Evolutionary conservation across 2,797 vertebrate species (phyloP).

Genomic region (Hippopotamyrus pictus): DNA sequence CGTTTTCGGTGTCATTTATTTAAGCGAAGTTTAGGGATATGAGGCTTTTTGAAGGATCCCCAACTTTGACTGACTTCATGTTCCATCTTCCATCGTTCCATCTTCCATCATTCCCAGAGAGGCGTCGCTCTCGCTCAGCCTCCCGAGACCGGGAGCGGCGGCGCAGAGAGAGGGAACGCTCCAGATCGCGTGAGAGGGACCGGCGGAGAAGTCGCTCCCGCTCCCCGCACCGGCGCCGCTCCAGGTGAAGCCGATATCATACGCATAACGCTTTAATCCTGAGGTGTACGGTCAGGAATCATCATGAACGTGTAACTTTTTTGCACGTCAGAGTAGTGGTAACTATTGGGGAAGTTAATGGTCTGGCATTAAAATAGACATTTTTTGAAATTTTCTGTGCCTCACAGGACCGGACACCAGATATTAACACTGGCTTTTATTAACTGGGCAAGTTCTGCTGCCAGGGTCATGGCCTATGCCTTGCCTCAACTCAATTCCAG

Average conservation of each 20-base stretch:
- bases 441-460: background rate
- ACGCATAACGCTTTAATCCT: background rate
- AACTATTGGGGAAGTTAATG: background rate
- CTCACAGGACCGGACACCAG: background rate
- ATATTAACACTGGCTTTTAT: background rate
- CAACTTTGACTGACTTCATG: background rate
- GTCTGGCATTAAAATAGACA: background rate
- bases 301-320: background rate
- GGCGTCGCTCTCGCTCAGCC: conserved; percentile 76
- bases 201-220: conserved; percentile 77
- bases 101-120: conserved; percentile 57
- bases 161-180: conserved; percentile 76
- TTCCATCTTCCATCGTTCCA: background rate
- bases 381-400: background rate
- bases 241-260: conserved; percentile 64
- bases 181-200: conserved; percentile 75
- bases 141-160: conserved; percentile 81
- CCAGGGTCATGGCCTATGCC: background rate
- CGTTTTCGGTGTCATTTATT: background rate
- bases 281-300: background rate
- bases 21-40: background rate
- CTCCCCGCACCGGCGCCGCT: conserved; percentile 81
- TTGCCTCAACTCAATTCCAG: background rate
- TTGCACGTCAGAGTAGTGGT: background rate
- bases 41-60: background rate